Base-by-base conservation (phyloP, 2,888 invertebrate genomes). In the Orgyia antiqua region DNA sequence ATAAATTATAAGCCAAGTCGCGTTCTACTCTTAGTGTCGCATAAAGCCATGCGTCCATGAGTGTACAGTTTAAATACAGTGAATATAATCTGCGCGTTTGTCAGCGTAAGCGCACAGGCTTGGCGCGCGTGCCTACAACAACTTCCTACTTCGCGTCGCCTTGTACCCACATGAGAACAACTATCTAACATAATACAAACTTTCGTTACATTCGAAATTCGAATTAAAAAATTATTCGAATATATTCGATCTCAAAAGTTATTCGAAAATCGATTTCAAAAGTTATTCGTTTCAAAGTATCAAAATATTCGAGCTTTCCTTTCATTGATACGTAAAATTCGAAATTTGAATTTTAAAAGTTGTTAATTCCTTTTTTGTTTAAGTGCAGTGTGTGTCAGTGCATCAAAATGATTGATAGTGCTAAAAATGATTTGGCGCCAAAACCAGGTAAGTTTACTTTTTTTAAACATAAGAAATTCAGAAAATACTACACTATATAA, bases 91-190 rank as follows among this genome's bases (percentile, higher is more conserved):
- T 33, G 15, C 10, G 39, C 32, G 27, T 13, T 25, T 3, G 15
- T 19, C 20, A 17, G 29, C 32, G 36, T 31, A 19, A 11, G 29
- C 36, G 45, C 54, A 55, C 31, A 50, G 47, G 31, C 40, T 37
- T 32, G 13, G 30, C 29, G 54, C 42, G 45, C 50, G 51, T 20
- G 39, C 41, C 24, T 34, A 50, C 38, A 31, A 23, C 31, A 41
- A 56, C 57, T 52, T 56, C 54, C 57, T 52, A 31, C 33, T 18
- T 32, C 24, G 41, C 42, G 45, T 32, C 38, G 41, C 46, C 52
- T 50, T 50, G 50, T 24, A 41, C 30, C 19, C 25, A 10, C 30
- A 27, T 11, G 29, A 30, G 27, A 17, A 29, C 26, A n/a, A 10
- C 30, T 4, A 27, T 21, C 4, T 2, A 8, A 26, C 12, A 19